Evolutionary conservation across 2,113 vertebrate species (phyloP), one percentile per base, ranked within the genome.

Genomic region (Thamnophis sirtalis): DNA sequence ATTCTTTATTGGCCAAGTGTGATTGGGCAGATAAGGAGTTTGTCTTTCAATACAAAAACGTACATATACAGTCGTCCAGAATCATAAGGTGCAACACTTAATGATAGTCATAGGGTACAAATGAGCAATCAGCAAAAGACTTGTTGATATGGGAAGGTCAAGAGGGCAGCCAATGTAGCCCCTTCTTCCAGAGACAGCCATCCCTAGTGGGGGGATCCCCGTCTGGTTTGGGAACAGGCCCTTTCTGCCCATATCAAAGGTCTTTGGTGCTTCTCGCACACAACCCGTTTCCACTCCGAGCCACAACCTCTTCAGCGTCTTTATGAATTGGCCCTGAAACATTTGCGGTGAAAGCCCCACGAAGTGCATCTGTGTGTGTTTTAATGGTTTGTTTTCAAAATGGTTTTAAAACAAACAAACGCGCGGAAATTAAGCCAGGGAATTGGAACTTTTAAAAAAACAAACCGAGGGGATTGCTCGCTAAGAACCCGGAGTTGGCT

Each of bases 361-460:
- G 9, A 24, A 26, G 24, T 58, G 55, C 22, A 21, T 56, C 19
- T 56, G 55, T 22, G 55, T 56, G 54, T 55, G 54, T 22, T 19
- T 21, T 55, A n/a, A n/a, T n/a, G n/a, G 3, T 55, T 0, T 21
- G 4, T 17, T 54, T 54, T 2, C n/a, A 53, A 54, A 56, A 58
- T 60, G 58, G 93, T 96, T 95, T 68, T 68, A 15, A 68, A 68
- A n/a, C 28, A 68, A 68, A 68, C 63, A 68, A 68, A 60, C 1
- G n/a, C n/a, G n/a, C n/a, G 24, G 4, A 68, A 68, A 68, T 24
- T 28, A 60, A 68, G 13, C 28, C 63, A 68, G 24, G 68, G 19
- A 38, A 0, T 92, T 93, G 94, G 54, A 60, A 94, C 92, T 94
- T 97, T 94, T 93, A 90, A 94, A 93, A 94, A 94, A 48, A 92